Evolutionary conservation across 2,888 invertebrate species (phyloP).

Genomic region (Nipponacmea schrenckii): DNA sequence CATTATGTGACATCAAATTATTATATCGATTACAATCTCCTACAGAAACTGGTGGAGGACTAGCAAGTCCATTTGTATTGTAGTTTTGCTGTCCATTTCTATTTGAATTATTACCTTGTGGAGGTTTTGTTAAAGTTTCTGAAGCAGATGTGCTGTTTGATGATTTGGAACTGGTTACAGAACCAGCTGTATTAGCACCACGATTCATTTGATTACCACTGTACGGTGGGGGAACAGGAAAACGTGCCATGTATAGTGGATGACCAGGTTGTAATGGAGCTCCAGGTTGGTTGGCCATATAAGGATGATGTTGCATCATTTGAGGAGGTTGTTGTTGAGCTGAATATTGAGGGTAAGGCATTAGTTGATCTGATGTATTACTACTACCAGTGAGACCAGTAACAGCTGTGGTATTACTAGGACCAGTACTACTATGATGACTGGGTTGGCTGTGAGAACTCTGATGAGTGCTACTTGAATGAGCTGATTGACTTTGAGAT

Average conservation of each 20-base stretch:
- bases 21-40: constrained; percentile 54
- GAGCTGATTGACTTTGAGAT: constrained; percentile 58
- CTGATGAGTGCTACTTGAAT: constrained; percentile 59
- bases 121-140: constrained; percentile 2
- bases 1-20: constrained; percentile 49
- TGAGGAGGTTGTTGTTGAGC: constrained; percentile 12
- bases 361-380: constrained; percentile 49
- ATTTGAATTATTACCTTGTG: neutral
- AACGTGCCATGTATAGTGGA: constrained; percentile 11
- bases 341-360: constrained; percentile 15
- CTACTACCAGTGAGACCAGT: constrained; percentile 67
- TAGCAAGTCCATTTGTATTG: constrained; percentile 14
- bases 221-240: neutral
- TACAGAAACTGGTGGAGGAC: constrained; percentile 17
- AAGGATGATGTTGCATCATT: constrained; percentile 11
- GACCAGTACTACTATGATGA: constrained; percentile 69
- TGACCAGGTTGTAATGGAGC: constrained; percentile 23
- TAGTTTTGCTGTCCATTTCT: neutral
- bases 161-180: constrained; percentile 60
- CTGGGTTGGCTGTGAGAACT: constrained; percentile 57
- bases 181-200: constrained; percentile 49
- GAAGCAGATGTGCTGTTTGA: constrained; percentile 47
- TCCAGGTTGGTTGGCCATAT: constrained; percentile 26
- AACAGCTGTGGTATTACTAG: constrained; percentile 71
- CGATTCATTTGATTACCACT: constrained; percentile 25